Conservation (phyloP, 2,797 vertebrate genomes). For the Antrozous pallidus region DNA sequence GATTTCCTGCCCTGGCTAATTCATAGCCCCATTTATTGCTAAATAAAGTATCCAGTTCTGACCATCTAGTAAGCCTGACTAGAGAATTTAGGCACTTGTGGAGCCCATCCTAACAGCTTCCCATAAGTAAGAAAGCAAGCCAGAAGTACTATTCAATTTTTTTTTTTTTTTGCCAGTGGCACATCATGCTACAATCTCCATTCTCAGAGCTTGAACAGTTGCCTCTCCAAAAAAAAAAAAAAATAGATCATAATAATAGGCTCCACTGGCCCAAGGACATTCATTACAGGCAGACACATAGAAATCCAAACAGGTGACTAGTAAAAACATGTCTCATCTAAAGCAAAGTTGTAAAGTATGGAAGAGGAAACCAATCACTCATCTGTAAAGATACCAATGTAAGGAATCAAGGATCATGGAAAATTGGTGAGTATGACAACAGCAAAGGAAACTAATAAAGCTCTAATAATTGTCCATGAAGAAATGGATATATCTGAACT, state of each 20-base stretch:
- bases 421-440: background rate
- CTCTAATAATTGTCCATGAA: background rate
- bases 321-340: background rate
- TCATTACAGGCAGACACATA: background rate
- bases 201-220: background rate
- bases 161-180: background rate
- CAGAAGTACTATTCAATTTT: background rate
- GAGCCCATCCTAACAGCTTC: background rate
- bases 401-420: background rate
- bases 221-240: background rate
- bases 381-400: background rate
- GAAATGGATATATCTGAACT: background rate
- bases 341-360: background rate
- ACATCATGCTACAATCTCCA: background rate
- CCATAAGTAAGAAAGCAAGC: background rate
- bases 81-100: background rate
- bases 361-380: background rate
- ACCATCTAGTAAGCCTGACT: background rate
- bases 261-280: background rate
- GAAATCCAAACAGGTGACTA: background rate
- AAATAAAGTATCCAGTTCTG: background rate
- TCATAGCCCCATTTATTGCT: background rate
- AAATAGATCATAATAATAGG: background rate
- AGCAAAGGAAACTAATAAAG: background rate
- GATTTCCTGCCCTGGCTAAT: background rate